Evolutionary conservation across 1,140 invertebrate genomes (phyloP).

Genomic region (Listronotus oregonensis): DNA sequence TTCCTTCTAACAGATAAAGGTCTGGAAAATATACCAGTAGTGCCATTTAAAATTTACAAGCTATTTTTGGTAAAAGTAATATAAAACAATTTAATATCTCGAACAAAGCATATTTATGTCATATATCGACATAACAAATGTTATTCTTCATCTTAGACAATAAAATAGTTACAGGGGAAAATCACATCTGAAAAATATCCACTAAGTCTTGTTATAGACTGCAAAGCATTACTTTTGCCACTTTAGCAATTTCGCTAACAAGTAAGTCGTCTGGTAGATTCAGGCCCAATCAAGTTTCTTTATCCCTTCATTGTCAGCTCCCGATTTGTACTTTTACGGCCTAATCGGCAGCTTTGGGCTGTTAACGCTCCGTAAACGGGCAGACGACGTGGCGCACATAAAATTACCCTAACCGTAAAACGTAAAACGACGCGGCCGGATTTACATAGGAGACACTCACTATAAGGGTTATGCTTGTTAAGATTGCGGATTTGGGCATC

Average conservation of each 20-base stretch:
- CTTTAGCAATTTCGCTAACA: background rate
- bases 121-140: too few species aligned
- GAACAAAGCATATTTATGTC: too few species aligned
- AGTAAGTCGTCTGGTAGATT: background rate
- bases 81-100: too few species aligned
- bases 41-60: too few species aligned
- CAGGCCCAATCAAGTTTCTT: slow-evolving; percentile 12
- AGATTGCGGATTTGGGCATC: slow-evolving; percentile 6
- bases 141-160: too few species aligned
- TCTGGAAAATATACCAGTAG: too few species aligned
- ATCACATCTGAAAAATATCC: too few species aligned
- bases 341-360: slow-evolving; percentile 13
- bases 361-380: slow-evolving; percentile 13
- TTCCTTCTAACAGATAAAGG: too few species aligned
- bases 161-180: too few species aligned
- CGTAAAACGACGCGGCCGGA: slow-evolving; percentile 2
- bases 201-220: too few species aligned
- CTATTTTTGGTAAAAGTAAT: too few species aligned
- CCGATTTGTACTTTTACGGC: slow-evolving; percentile 18
- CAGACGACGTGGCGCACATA: background rate
- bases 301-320: slow-evolving; percentile 11
- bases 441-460: slow-evolving; percentile 4
- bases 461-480: slow-evolving; percentile 12
- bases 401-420: slow-evolving; percentile 17
- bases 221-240: too few species aligned